These are phyloP conservation scores for Toxotes chatareus DNA, from an alignment of 2,113 vertebrate species.

Conservation along the genomic window DNA sequence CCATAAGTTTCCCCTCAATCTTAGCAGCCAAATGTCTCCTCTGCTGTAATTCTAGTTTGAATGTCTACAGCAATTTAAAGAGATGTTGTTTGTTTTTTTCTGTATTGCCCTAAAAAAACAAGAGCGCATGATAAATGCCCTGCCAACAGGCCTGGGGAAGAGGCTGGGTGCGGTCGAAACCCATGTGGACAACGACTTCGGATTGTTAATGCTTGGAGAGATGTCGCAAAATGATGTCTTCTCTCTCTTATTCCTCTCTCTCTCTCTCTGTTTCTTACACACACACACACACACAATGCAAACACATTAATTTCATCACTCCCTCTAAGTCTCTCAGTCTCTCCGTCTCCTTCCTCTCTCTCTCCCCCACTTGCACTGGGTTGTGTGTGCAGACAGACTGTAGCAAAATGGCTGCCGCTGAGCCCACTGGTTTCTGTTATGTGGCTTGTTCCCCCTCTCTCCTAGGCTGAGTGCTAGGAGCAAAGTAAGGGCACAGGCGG, in stretches of 20 bases:
- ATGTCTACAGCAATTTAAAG: neutral
- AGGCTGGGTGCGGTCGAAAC: conserved; percentile 54
- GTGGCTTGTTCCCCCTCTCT: conserved; percentile 31
- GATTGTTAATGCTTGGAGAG: conserved; percentile 34
- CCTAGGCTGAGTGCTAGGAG: conserved; percentile 34
- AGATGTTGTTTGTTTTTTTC: neutral
- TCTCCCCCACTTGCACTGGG: conserved; percentile 43
- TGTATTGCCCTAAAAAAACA: neutral
- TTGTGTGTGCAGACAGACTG: conserved; percentile 73
- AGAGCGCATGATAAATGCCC: neutral
- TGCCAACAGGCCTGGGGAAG: conserved; percentile 6
- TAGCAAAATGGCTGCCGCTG: conserved; percentile 80
- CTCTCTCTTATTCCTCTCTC: neutral
- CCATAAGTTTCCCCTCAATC: neutral
- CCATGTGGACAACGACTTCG: conserved; percentile 32
- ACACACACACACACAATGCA: conserved; percentile 25
- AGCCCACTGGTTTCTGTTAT: conserved; percentile 59
- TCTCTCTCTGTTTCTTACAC: conserved; percentile 14
- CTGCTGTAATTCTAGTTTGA: neutral
- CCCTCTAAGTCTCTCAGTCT: conserved; percentile 42
- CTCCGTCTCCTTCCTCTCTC: conserved; percentile 8
- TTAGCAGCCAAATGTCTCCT: conserved; percentile 33
- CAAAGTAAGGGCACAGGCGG: conserved; percentile 33
- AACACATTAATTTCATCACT: conserved; percentile 26
- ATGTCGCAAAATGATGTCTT: conserved; percentile 39